Evolutionary conservation across 2,113 vertebrate species (phyloP).

Genomic region (Myotis brandtii): DNA sequence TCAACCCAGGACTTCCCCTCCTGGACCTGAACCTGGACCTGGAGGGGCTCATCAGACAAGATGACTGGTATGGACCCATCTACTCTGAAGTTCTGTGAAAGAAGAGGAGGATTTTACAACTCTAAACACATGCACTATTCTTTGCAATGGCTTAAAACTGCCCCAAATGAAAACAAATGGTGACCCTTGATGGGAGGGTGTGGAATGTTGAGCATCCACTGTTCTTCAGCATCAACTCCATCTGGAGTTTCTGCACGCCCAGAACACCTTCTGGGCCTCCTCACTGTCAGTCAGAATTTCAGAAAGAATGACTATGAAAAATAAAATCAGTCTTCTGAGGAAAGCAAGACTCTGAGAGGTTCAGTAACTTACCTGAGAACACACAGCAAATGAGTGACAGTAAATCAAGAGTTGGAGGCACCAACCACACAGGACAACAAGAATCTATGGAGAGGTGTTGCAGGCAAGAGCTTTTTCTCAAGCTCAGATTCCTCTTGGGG

Average conservation of each 20-base stretch:
- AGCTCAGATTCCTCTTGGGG: neutral
- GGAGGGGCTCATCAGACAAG: neutral
- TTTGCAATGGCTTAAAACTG: neutral
- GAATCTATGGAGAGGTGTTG: neutral
- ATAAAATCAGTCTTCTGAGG: neutral
- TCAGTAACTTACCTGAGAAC: neutral
- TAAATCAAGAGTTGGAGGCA: neutral
- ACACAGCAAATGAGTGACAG: neutral
- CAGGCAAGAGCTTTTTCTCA: neutral
- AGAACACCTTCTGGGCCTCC: neutral
- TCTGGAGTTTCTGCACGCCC: neutral
- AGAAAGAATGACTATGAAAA: neutral
- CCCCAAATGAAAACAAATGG: neutral
- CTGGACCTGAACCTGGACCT: neutral
- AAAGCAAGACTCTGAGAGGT: neutral
- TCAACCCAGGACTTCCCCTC: neutral
- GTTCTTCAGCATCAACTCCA: neutral
- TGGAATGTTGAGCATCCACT: neutral
- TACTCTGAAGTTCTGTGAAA: neutral
- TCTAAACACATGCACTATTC: neutral
- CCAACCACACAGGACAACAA: neutral
- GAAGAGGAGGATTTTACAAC: neutral
- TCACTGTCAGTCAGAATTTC: neutral
- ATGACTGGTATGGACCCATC: neutral
- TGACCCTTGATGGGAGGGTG: neutral